Evolutionary conservation across 2,888 invertebrate genomes (phyloP), one percentile per base, ranked within the genome.

Genomic region (Tetranychus piercei): DNA sequence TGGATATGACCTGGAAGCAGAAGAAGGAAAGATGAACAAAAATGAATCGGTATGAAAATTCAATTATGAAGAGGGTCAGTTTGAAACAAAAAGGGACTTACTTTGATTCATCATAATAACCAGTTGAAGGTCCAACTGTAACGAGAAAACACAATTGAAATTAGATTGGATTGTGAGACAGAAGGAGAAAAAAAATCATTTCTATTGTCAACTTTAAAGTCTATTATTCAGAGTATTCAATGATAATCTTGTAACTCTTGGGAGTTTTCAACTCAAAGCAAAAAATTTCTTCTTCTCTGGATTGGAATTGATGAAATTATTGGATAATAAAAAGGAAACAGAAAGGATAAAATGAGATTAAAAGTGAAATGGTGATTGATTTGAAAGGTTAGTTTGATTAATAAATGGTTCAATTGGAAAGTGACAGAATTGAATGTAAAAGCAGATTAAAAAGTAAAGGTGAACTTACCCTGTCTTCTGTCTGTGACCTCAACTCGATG

Each of bases 401-500:
- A 34, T 34, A 34, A 34, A 34, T 34, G 34, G 34, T 34, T 34
- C 34, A 55, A 55, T 55, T 15, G 9, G 15, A 7, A 15, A 15
- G 15, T 55, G 5, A 55, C 11, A 6, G 55, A 55, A 15, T 15
- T 55, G 55, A 55, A 55, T 9, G 15, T 55, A 15, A 55, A 55
- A 55, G 15, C 6, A 55, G 55, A 55, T 55, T 1, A 1, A 1
- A 23, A 23, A 23, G 23, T 34, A 34, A 34, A 34, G 34, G 55
- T 55, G 6, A 55, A 55, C 55, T 55, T 55, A 55, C 55, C 55
- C 55, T 55, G 55, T 55, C 55, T 55, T 55, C 55, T 55, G 55
- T 55, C 55, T 20, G 69, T 23, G 23, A 23, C 69, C 69, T 23
- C 69, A 23, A 69, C 22, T 22, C 69, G 69, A 69, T 69, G 20